A percentile compares a stretch with the other conserved stretches of the same genome.
Conservation (phyloP, 2,113 vertebrate species). For the Rhegmatorhina hoffmannsi region DNA sequence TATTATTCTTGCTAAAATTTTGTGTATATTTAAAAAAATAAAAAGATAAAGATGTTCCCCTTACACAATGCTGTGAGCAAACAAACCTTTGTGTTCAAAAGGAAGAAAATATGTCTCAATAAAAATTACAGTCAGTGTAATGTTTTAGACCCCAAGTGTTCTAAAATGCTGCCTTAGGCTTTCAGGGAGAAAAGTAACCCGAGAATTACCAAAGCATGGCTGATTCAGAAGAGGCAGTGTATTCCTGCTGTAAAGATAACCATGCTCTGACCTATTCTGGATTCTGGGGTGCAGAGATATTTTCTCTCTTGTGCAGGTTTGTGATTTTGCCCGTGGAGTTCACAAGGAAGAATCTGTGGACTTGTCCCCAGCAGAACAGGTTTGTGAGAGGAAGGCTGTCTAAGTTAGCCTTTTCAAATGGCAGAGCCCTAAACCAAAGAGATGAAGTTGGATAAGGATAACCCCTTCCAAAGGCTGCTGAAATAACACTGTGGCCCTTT, state of each 20-base stretch:
- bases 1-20: background rate
- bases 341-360: background rate
- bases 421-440: conserved; percentile 28
- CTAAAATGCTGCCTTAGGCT: background rate
- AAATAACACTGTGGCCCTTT: conserved; percentile 53
- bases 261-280: background rate
- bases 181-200: background rate
- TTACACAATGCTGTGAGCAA: background rate
- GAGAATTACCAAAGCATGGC: background rate
- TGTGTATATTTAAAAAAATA: background rate
- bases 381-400: background rate
- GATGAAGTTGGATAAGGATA: conserved; percentile 9
- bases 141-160: background rate
- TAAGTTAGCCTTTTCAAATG: conserved; percentile 57
- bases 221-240: background rate
- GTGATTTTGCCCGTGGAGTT: background rate
- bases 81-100: background rate
- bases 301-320: background rate
- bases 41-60: background rate
- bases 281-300: background rate
- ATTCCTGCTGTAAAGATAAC: background rate
- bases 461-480: conserved; percentile 46
- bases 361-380: background rate
- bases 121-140: background rate
- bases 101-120: background rate